These are phyloP conservation scores for Drosophila kuntzei DNA, from an alignment of 2,888 invertebrate species.

Conservation along the genomic window DNA sequence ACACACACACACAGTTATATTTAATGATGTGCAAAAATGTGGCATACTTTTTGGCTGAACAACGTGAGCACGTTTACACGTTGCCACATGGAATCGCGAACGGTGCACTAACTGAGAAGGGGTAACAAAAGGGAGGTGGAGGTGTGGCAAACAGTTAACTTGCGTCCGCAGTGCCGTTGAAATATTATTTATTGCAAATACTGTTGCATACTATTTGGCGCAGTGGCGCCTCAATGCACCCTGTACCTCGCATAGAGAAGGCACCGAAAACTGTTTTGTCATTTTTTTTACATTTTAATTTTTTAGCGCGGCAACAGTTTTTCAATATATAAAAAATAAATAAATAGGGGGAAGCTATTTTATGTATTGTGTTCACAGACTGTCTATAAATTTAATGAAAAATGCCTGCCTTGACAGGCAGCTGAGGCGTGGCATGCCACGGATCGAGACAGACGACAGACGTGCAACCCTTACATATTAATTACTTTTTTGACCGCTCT, in stretches of 20 bases:
- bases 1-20: constrained; percentile 26
- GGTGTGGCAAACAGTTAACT: constrained; percentile 42
- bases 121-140: not conserved
- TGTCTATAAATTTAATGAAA: constrained; percentile 67
- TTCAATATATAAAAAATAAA: constrained; percentile 7
- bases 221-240: constrained; percentile 41
- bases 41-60: constrained; percentile 52
- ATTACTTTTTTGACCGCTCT: constrained; percentile 71
- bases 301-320: constrained; percentile 45
- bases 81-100: constrained; percentile 44
- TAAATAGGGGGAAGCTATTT: constrained; percentile 18
- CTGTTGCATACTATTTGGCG: constrained; percentile 73
- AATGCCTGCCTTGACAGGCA: constrained; percentile 53
- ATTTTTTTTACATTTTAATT: constrained; percentile 44
- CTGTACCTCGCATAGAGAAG: not conserved
- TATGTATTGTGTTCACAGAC: constrained; percentile 56
- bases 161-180: constrained; percentile 72
- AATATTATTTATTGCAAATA: constrained; percentile 74
- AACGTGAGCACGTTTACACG: constrained; percentile 45
- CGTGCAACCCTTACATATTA: constrained; percentile 57
- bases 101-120: constrained; percentile 7
- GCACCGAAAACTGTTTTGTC: constrained; percentile 42
- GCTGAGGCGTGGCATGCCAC: constrained; percentile 9
- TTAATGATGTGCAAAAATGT: constrained; percentile 68
- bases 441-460: constrained; percentile 21